phyloP scores from a whole-genome alignment of 2,113 vertebrate genomes.

The Thamnophis sirtalis region DNA sequence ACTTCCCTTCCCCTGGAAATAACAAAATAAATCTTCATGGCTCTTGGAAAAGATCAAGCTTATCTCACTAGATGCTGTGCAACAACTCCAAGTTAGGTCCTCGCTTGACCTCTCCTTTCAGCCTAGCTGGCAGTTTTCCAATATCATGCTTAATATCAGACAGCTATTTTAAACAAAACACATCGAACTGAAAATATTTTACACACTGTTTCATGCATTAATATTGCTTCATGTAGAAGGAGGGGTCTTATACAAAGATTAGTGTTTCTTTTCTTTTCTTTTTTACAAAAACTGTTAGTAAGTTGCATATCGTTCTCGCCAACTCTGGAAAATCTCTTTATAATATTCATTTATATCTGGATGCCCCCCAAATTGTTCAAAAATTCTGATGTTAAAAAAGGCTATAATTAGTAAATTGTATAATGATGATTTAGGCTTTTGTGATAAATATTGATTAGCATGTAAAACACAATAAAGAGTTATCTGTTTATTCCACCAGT shows the following conservation, averaged over 20 bases:
- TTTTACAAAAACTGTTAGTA: background rate
- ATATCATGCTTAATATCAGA: background rate
- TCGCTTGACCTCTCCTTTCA: background rate
- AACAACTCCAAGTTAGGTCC: background rate
- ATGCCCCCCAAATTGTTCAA: background rate
- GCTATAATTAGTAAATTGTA: background rate
- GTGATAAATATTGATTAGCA: background rate
- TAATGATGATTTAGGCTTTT: background rate
- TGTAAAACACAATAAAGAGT: background rate
- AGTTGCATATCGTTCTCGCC: background rate
- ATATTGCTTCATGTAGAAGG: background rate
- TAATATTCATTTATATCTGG: background rate
- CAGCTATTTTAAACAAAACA: background rate
- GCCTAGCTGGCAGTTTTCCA: background rate
- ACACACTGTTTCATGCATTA: background rate
- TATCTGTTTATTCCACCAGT: background rate
- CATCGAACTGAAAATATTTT: background rate
- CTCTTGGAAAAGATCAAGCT: background rate
- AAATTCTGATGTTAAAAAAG: background rate
- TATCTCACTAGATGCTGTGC: background rate
- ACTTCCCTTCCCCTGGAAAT: background rate
- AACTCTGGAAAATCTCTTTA: background rate
- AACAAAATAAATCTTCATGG: background rate
- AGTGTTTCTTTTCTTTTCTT: no score
- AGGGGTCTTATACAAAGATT: no score